Percentiles rank a stretch among this genome's conserved stretches.
Evolutionary conservation across 2,888 invertebrate genomes (phyloP).

Genomic region (Netelia virgata): DNA sequence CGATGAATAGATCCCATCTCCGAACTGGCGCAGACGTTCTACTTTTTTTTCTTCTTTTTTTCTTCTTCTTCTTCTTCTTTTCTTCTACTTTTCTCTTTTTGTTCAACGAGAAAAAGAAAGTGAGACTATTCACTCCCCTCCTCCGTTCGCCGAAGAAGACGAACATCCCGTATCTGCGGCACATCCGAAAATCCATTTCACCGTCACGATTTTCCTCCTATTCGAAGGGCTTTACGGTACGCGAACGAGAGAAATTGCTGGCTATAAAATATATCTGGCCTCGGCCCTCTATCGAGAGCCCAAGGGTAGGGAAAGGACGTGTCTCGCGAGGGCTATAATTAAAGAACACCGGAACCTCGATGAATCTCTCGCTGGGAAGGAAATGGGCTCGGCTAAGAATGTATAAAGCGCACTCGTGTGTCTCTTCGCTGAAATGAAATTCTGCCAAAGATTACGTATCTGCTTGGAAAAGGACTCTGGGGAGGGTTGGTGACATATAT

Average conservation of each 20-base stretch:
- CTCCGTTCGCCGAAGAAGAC: slow-evolving; percentile 17
- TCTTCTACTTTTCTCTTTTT: not conserved
- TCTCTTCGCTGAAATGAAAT: not conserved
- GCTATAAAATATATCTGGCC: slow-evolving; percentile 29
- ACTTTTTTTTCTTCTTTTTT: not conserved
- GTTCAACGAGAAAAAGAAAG: not conserved
- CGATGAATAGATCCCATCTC: slow-evolving; percentile 34
- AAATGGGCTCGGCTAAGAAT: not conserved
- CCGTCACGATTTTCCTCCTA: slow-evolving; percentile 26
- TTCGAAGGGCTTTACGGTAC: slow-evolving; percentile 15
- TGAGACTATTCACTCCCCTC: slow-evolving; percentile 15
- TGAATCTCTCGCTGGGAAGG: slow-evolving; percentile 19
- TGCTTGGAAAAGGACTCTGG: not conserved
- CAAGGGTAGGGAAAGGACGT: slow-evolving; percentile 14
- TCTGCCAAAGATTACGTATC: not conserved
- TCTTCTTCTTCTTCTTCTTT: not conserved
- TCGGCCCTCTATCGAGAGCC: slow-evolving; percentile 1
- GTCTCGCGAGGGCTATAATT: slow-evolving; percentile 51
- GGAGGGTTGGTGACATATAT: no score
- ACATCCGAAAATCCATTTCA: slow-evolving; percentile 55
- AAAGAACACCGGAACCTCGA: slow-evolving; percentile 47
- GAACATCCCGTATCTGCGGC: slow-evolving; percentile 14
- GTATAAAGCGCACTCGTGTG: slow-evolving; percentile 16
- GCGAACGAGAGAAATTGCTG: slow-evolving; percentile 34
- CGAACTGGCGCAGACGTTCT: slow-evolving; percentile 25